Conservation (phyloP, 2,888 invertebrate species). For the Phaonia tiefii region DNA sequence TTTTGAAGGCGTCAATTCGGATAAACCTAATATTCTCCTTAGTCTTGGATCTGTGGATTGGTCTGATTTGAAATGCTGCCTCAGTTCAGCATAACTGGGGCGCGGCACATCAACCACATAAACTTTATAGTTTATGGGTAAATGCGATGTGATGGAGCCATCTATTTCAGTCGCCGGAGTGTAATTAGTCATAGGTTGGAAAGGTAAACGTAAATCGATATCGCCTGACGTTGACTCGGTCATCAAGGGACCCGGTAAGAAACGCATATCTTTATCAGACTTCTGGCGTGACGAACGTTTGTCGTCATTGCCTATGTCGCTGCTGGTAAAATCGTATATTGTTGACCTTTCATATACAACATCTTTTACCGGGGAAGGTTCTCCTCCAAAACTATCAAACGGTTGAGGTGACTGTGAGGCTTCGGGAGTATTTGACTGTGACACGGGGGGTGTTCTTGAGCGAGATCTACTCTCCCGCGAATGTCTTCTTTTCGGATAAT, state of each 20-base stretch:
- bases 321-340: conserved; percentile 76
- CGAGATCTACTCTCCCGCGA: conserved; percentile 71
- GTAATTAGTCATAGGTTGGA: conserved; percentile 90
- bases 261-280: conserved; percentile 75
- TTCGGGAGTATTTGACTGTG: conserved; percentile 70
- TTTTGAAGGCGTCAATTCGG: conserved; percentile 77
- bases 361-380: conserved; percentile 9
- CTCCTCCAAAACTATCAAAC: not conserved
- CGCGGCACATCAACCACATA: conserved; percentile 85
- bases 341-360: conserved; percentile 74
- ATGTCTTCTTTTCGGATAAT: conserved; percentile 51
- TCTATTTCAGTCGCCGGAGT: conserved; percentile 93
- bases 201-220: conserved; percentile 89
- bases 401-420: conserved; percentile 73
- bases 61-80: conserved; percentile 85
- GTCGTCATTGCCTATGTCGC: conserved; percentile 69
- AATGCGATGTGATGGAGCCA: conserved; percentile 89
- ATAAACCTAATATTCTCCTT: conserved; percentile 85
- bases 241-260: conserved; percentile 53
- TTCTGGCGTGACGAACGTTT: conserved; percentile 67
- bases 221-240: conserved; percentile 81
- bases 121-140: conserved; percentile 86
- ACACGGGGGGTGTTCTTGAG: conserved; percentile 72
- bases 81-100: conserved; percentile 88
- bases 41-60: conserved; percentile 89